Conservation (phyloP, 2,888 invertebrate species). For the Bursaphelenchus okinawaensis region DNA sequence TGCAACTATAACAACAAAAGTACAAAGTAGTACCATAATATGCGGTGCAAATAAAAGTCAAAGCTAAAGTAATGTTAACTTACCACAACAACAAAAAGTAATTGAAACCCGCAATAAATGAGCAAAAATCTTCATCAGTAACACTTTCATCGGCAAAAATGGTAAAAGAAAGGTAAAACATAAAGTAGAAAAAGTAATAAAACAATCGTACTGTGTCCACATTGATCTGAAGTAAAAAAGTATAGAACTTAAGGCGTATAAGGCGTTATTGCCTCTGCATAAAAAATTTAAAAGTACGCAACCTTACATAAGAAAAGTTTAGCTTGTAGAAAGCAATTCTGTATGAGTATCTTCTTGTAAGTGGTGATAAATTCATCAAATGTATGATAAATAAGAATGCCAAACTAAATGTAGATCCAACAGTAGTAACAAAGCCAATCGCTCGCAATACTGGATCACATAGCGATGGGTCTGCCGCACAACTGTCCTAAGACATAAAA, state of each 20-base stretch:
- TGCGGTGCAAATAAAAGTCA: no score
- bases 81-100: conserved; percentile 37
- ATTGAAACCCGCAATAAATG: conserved; percentile 31
- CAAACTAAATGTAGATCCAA: conserved; percentile 1
- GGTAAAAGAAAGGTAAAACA: background rate
- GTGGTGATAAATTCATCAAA: no score
- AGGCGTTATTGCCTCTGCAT: no score
- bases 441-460: background rate
- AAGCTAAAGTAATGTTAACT: background rate
- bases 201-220: background rate
- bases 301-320: no score
- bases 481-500: conserved; percentile 14
- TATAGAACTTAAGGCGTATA: no score
- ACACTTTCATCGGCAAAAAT: conserved; percentile 28
- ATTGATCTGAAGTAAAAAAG: background rate
- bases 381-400: background rate
- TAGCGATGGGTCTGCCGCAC: conserved; percentile 8
- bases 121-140: conserved; percentile 28
- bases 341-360: no score
- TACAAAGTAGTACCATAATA: background rate
- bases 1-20: conserved; percentile 14
- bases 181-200: background rate
- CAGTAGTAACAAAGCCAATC: conserved; percentile 2
- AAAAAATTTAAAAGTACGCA: background rate
- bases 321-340: no score